Base-by-base conservation (phyloP, 2,888 invertebrate species). In the Crossocerus cetratus region DNA sequence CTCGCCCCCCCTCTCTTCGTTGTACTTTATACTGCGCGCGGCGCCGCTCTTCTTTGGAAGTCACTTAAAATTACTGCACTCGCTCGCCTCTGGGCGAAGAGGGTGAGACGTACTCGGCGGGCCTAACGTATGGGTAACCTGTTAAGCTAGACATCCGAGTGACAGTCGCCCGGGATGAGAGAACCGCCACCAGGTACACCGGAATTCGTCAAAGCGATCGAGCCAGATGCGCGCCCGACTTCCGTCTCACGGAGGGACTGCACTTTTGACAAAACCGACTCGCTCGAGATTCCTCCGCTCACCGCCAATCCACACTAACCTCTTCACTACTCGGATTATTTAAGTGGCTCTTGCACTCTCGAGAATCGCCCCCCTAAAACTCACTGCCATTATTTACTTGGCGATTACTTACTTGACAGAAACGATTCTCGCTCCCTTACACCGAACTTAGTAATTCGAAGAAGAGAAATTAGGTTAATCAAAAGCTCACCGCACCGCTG, bases 11-110 rank as follows among this genome's bases (percentile, higher is more conserved):
- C 5, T 13, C 49, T 16, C n/a, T 49, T 49, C 49, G 49, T 49
- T 49, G 49, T 49, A 49, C 49, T 49, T 49, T 49, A n/a, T 16
- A 49, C 49, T 49, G 14, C 49, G 49, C 32, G 32, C 32, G 32
- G 32, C 32, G 32, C 32, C 32, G 32, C 32, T 32, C 32, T 8
- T 32, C 32, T 32, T 32, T 32, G 32, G 32, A 32, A 32, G 49
- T 49, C n/a, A 49, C 14, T 32, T 49, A 49, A 16, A 49, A 49
- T 49, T 49, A 49, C 49, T 49, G 49, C 16, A 16, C 49, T n/a
- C n/a, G n/a, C 14, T 49, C 49, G 49, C 11, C 32, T 32, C 32
- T 5, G 32, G 32, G 32, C 11, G 11, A 32, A 45, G 49, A 49
- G 49, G 16, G 14, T n/a, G 49, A 49, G 49, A 49, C 11, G 49